Percentiles rank a stretch among this genome's conserved stretches.
phyloP scores from a whole-genome alignment of 2,113 vertebrate genomes.

The Notarius quadriscutis region DNA sequence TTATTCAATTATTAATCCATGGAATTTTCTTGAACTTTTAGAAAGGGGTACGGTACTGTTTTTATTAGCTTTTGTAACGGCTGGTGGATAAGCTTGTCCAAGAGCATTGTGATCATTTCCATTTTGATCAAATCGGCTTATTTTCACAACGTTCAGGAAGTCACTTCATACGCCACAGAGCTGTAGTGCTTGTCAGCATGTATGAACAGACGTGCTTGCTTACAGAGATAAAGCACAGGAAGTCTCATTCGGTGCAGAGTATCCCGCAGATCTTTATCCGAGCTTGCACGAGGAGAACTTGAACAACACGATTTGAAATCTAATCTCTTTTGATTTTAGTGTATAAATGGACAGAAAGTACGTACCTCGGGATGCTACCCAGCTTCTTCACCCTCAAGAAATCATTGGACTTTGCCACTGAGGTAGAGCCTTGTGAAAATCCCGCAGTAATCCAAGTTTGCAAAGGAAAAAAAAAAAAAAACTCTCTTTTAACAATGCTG shows the following conservation, averaged over 20 bases:
- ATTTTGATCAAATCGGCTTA: slow-evolving; percentile 59
- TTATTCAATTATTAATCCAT: slow-evolving; percentile 87
- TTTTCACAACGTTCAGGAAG: slow-evolving; percentile 29
- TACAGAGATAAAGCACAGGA: slow-evolving; percentile 23
- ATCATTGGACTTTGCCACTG: slow-evolving; percentile 22
- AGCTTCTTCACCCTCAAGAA: neutral
- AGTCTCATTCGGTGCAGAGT: slow-evolving; percentile 10
- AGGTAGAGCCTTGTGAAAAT: slow-evolving; percentile 27
- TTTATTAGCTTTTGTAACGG: slow-evolving; percentile 57
- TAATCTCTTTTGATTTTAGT: slow-evolving; percentile 2
- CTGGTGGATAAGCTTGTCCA: slow-evolving; percentile 49
- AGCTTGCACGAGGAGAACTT: neutral
- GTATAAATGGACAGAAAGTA: slow-evolving; percentile 3
- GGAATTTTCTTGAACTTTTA: slow-evolving; percentile 57
- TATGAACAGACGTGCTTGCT: slow-evolving; percentile 29
- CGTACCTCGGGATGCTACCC: neutral
- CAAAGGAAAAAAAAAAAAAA: slow-evolving; percentile 20
- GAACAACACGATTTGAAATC: neutral
- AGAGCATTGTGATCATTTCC: slow-evolving; percentile 53
- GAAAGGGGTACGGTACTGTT: slow-evolving; percentile 54
- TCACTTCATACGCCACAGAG: slow-evolving; percentile 23
- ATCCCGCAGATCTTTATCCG: neutral
- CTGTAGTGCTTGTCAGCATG: slow-evolving; percentile 27
- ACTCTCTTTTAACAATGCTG: slow-evolving; percentile 25
- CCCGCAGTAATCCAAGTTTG: slow-evolving; percentile 37